Percentiles rank a stretch among this genome's conserved stretches.
Evolutionary conservation across 2,888 invertebrate genomes (phyloP).

Genomic region (Eumacrocentrus americanus): DNA sequence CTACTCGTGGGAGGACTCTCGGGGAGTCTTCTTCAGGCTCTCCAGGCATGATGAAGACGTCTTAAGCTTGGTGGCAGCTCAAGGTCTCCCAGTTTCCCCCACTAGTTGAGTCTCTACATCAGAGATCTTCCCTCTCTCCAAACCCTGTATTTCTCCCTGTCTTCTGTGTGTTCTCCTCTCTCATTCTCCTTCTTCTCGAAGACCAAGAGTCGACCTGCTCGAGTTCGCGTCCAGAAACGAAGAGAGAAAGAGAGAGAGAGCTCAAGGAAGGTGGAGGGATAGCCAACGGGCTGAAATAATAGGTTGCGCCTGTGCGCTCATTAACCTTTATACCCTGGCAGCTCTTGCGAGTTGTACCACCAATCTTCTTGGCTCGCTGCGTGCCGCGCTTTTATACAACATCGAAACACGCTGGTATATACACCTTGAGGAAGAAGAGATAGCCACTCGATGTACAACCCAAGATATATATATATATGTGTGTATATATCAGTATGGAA

Average conservation of each 20-base stretch:
- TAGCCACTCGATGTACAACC: slow-evolving; percentile 4
- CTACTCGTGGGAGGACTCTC: slow-evolving; percentile 23
- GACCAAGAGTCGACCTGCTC: slow-evolving; percentile 29
- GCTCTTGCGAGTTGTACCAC: slow-evolving; percentile 51
- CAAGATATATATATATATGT: slow-evolving; percentile 22
- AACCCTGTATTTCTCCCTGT: slow-evolving; percentile 25
- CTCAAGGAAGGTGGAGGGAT: slow-evolving; percentile 30
- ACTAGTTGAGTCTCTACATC: slow-evolving; percentile 36
- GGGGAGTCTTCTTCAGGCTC: too few relatives aligned
- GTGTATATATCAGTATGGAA: too few relatives aligned
- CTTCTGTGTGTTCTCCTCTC: slow-evolving; percentile 24
- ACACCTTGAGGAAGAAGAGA: slow-evolving; percentile 20
- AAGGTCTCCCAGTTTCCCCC: slow-evolving; percentile 59
- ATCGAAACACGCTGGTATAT: slow-evolving; percentile 1
- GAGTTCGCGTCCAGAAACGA: slow-evolving; percentile 29
- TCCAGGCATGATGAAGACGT: slow-evolving; percentile 60
- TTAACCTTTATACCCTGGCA: slow-evolving; percentile 61
- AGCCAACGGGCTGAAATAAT: slow-evolving; percentile 59
- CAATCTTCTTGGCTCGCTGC: slow-evolving; percentile 55
- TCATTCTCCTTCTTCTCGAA: slow-evolving; percentile 12
- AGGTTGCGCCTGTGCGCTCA: slow-evolving; percentile 61
- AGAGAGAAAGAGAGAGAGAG: slow-evolving; percentile 22
- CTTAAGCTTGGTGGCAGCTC: slow-evolving; percentile 60
- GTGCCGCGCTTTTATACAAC: slow-evolving; percentile 7
- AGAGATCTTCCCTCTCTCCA: slow-evolving; percentile 10